Base-by-base conservation (phyloP, 2,797 vertebrate genomes). In the Bradypodion pumilum region DNA sequence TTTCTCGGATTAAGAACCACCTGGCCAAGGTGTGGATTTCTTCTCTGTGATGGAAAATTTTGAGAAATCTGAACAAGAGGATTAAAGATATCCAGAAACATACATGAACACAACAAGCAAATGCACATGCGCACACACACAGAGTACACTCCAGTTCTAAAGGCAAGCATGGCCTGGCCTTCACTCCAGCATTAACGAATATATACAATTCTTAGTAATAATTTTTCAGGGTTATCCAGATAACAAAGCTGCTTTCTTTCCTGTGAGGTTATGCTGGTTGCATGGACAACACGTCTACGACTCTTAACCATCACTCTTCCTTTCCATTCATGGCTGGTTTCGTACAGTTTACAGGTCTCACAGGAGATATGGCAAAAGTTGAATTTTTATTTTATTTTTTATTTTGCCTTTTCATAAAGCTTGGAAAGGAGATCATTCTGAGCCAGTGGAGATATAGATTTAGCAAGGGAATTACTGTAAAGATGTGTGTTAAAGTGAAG, bases 171-270 rank as follows among this genome's bases (percentile, higher is more conserved):
- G 73, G 21, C 81, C 73, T 68, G 42, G 27, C 1, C n/a, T 74
- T 49, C 37, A 7, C 49, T 62, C 59, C 9, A n/a, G 7, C 3
- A 23, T 73, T n/a, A 46, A 49, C 63, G 12, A 32, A 66, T 46
- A 32, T 66, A 9, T 70, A 70, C 1, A 37, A 84, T 77, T 23
- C 23, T 37, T 63, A n/a, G 1, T 63, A 84, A 83, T 59, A 25
- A 29, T 8, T 86, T 89, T 59, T 44, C 42, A 76, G 29, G 25
- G 72, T 4, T 85, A 89, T 85, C 42, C 76, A 29, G 10, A 72
- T 29, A 1, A 1, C 0, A 10, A 7, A 5, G 13, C 52, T 46
- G 1, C 42, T 8, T 35, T 76, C 8, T 84, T 0, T 59, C 70
- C 79, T 49, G 42, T 32, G 63, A 73, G 49, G 12, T 3, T 25